Percentiles rank a stretch among this genome's conserved stretches.
Evolutionary conservation across 2,888 invertebrate genomes (phyloP).

Genomic region (Plebejus anna): DNA sequence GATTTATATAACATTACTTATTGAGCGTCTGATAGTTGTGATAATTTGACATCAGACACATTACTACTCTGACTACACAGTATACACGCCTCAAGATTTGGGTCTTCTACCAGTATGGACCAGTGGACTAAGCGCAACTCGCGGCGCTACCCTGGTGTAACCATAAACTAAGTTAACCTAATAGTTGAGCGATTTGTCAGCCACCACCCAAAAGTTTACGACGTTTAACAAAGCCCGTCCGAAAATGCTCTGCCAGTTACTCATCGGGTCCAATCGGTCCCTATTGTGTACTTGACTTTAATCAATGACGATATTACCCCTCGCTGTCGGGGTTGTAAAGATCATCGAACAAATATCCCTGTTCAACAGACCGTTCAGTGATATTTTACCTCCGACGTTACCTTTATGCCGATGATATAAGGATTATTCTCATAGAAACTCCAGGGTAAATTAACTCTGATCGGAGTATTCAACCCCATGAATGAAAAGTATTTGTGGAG

Average conservation of each 20-base stretch:
- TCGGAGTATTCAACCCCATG: too few relatives aligned
- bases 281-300: conserved; percentile 13
- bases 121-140: neutral
- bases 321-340: neutral
- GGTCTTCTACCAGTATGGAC: too few relatives aligned
- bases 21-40: too few relatives aligned
- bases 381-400: neutral
- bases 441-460: too few relatives aligned
- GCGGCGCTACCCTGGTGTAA: neutral
- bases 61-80: too few relatives aligned
- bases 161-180: neutral
- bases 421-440: neutral
- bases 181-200: neutral
- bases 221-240: neutral
- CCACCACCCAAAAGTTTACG: conserved; percentile 1
- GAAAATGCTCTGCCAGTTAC: neutral
- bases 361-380: neutral
- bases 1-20: too few relatives aligned
- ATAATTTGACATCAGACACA: too few relatives aligned
- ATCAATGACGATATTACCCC: neutral
- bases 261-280: neutral
- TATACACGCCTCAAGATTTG: too few relatives aligned
- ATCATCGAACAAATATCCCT: conserved; percentile 2
- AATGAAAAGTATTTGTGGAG: too few relatives aligned
- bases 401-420: neutral